Evolutionary conservation across 2,888 invertebrate genomes (phyloP).

Genomic region (Cheilosia vulpina): DNA sequence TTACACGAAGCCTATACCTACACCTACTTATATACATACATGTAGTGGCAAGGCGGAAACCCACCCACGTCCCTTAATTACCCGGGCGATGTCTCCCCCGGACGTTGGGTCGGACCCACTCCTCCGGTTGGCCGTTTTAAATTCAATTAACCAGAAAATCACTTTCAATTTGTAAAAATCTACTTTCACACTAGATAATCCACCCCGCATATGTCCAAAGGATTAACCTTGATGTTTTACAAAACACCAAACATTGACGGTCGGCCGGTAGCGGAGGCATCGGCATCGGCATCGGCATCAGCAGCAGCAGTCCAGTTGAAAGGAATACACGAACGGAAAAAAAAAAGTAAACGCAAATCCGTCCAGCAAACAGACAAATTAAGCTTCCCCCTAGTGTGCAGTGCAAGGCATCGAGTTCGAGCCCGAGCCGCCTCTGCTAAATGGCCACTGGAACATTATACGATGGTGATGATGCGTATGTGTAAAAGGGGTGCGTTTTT

Average conservation of each 20-base stretch:
- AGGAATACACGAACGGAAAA: slow-evolving; percentile 17
- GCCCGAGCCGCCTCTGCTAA: slow-evolving; percentile 64
- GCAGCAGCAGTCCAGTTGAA: slow-evolving; percentile 38
- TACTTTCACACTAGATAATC: slow-evolving; percentile 75
- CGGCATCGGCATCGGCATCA: not conserved
- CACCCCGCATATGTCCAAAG: slow-evolving; percentile 74
- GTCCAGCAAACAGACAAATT: slow-evolving; percentile 75
- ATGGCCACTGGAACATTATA: slow-evolving; percentile 68
- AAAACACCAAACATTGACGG: slow-evolving; percentile 70
- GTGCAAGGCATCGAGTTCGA: slow-evolving; percentile 25
- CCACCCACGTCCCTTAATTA: slow-evolving; percentile 44
- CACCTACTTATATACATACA: not conserved
- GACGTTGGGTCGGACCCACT: not conserved
- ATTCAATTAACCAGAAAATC: slow-evolving; percentile 83
- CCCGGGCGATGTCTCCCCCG: not conserved
- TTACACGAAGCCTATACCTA: not conserved
- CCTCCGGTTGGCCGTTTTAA: slow-evolving; percentile 79
- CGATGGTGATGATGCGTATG: slow-evolving; percentile 70
- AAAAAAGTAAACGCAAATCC: slow-evolving; percentile 63
- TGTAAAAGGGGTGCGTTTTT: slow-evolving; percentile 75
- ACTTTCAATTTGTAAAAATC: slow-evolving; percentile 80
- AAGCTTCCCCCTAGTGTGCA: slow-evolving; percentile 68
- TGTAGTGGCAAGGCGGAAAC: not conserved
- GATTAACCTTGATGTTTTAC: slow-evolving; percentile 75
- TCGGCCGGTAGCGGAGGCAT: slow-evolving; percentile 6